Evolutionary conservation across 2,888 invertebrate genomes (phyloP).

Genomic region (Allygus modestus): DNA sequence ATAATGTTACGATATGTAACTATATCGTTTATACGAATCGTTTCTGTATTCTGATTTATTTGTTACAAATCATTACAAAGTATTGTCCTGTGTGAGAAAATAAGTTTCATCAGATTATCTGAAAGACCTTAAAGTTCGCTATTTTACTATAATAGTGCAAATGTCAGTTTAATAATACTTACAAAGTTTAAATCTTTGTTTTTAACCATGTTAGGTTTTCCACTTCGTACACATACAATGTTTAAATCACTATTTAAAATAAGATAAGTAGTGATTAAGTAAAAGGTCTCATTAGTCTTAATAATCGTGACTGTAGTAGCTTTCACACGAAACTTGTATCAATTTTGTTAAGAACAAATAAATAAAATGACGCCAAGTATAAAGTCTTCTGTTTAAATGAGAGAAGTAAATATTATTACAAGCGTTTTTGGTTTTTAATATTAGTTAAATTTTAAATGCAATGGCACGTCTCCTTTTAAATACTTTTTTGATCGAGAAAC

Average conservation of each 20-base stretch:
- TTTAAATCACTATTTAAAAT: neutral
- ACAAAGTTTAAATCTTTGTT: neutral
- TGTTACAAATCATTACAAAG: too few relatives aligned
- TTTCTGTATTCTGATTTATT: too few relatives aligned
- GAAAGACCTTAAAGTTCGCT: too few relatives aligned
- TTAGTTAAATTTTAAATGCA: too few relatives aligned
- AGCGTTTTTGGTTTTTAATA: too few relatives aligned
- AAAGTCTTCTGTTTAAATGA: neutral
- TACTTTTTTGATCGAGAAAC: too few relatives aligned
- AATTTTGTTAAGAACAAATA: neutral
- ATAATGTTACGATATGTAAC: too few relatives aligned
- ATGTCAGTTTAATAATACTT: neutral
- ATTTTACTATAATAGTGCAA: neutral
- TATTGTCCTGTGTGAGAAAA: too few relatives aligned
- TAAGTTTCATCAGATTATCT: too few relatives aligned
- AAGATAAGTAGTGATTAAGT: slow-evolving; percentile 11
- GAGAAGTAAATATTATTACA: too few relatives aligned
- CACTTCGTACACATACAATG: neutral
- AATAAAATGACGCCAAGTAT: neutral
- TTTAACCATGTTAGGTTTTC: neutral
- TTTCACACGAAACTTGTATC: neutral
- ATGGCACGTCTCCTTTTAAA: too few relatives aligned
- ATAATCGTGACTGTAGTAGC: neutral
- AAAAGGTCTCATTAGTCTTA: slow-evolving; percentile 31
- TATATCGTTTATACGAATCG: too few relatives aligned